phyloP scores from a whole-genome alignment of 2,888 invertebrate species.

The Tortricodes alternella region DNA sequence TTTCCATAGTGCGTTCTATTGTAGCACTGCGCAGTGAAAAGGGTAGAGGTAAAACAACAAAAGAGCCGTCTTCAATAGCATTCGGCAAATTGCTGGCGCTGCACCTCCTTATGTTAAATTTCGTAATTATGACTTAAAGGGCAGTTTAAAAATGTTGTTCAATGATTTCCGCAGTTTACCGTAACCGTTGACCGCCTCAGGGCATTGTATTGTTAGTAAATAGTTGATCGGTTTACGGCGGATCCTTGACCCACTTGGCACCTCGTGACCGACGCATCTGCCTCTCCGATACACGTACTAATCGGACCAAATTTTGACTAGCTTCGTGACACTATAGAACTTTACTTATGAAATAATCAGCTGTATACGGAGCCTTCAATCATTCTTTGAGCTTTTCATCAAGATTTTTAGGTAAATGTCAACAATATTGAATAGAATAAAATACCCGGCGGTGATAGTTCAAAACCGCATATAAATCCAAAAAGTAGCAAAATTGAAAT shows the following conservation, averaged over 20 bases:
- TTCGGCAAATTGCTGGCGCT: neutral
- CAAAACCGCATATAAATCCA: no score
- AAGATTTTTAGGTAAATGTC: neutral
- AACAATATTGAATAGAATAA: neutral
- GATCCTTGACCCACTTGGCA: constrained; percentile 71
- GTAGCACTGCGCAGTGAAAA: constrained; percentile 14
- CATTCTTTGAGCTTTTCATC: constrained; percentile 4
- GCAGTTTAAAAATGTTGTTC: no score
- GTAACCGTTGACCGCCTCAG: constrained; percentile 6
- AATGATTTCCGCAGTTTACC: constrained; percentile 14
- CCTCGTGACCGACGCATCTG: constrained; percentile 66
- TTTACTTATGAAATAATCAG: constrained; percentile 18
- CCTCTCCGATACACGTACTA: constrained; percentile 39
- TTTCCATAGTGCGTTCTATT: constrained; percentile 34
- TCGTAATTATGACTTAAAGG: no score
- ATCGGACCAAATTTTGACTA: constrained; percentile 12
- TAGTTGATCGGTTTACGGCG: constrained; percentile 43
- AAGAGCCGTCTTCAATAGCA: neutral
- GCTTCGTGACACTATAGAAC: constrained; percentile 4
- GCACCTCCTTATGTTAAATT: no score
- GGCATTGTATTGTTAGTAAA: constrained; percentile 47
- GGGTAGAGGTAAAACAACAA: constrained; percentile 10
- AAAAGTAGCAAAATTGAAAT: no score
- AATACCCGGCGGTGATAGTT: no score
- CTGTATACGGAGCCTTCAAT: constrained; percentile 2